Evolutionary conservation across 1,140 invertebrate genomes (phyloP), one percentile per base, ranked within the genome.

Genomic region (Temnothorax nylanderi): DNA sequence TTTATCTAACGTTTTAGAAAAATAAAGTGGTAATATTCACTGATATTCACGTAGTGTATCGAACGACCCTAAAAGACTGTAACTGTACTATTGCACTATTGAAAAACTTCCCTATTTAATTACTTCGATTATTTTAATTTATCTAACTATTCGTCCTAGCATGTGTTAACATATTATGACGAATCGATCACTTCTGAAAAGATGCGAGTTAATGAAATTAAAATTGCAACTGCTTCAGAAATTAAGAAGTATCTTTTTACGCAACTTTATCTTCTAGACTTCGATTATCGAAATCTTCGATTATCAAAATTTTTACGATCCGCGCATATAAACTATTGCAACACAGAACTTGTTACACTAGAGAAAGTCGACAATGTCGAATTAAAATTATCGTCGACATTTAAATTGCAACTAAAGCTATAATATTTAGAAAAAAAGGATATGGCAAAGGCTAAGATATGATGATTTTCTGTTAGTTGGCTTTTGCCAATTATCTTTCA

Each of bases 141-240:
- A 16, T 60, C 4, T 60, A 54, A 32, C 16, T 47, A 49, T 64
- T 65, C 6, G 2, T 49, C 10, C 44, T 65, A 78, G 58, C 56
- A 77, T 77, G 10, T 44, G 18, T 65, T 77, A 77, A 47, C 16
- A 62, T 60, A 37, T 26, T 74, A 37, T 54, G 47, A 21, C 21
- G 16, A 77, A 77, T 77, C 37, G 34, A 60, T 76, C 13, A 60
- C 13, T 44, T 60, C 0, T 77, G 21, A 32, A 77, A 32, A 56
- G 26, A 72, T 32, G 21, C 7, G 7, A 56, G 11, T 37, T n/a
- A 75, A 56, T 37, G 26, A 72, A 72, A 72, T 54, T 74, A 37
- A 37, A 54, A 21, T 56, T 74, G 32, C 32, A 54, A n/a, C 4
- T 18, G 21, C 16, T 51, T 51, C 26, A 37, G 3, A 56, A n/a